Evolutionary conservation across 2,113 vertebrate genomes (phyloP), one percentile per base, ranked within the genome.

Genomic region (Semnornis frantzii): DNA sequence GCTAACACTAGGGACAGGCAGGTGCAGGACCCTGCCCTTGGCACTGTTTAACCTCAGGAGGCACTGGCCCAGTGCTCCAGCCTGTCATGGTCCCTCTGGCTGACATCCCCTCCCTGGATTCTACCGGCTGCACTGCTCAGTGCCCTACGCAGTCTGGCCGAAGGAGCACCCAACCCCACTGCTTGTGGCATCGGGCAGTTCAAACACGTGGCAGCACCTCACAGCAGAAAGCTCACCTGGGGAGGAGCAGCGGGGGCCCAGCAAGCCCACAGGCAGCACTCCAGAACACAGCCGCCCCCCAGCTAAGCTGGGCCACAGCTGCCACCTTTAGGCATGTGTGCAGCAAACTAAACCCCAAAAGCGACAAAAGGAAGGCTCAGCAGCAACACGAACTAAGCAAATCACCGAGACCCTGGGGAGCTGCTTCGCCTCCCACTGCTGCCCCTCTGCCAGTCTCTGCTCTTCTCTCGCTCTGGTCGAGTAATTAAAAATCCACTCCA

Each of bases 371-470:
- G 59, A 87, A 94, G 28, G 52, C 65, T 88, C 90, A 86, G 6
- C 78, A 69, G 85, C 88, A 94, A 92, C 20, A 58, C 37, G 73
- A 8, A 37, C 62, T 72, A 83, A 91, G 91, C 30, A 94, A 77
- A 90, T 39, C 16, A 46, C 15, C 6, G 48, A 82, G 50, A 63
- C 58, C 20, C 34, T 84, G 63, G 66, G 44, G 65, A 93, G 59
- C 37, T 78, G 68, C 54, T 86, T 85, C 44, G 31, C 59, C 63
- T 93, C 72, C 77, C 81, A 59, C 76, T 92, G 72, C 85, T 90
- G 91, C 42, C 80, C 42, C 82, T 91, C 82, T 42, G 50, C 65
- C 91, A 72, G 90, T 88, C 87, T 93, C 76, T 55, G 62, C 34
- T 34, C 77, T 88, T 79, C 80, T 90, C 57, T 90, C 62, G 59